Evolutionary conservation across 2,888 invertebrate genomes (phyloP), one percentile per base, ranked within the genome.

Genomic region (Acanthosepion pharaonis): DNA sequence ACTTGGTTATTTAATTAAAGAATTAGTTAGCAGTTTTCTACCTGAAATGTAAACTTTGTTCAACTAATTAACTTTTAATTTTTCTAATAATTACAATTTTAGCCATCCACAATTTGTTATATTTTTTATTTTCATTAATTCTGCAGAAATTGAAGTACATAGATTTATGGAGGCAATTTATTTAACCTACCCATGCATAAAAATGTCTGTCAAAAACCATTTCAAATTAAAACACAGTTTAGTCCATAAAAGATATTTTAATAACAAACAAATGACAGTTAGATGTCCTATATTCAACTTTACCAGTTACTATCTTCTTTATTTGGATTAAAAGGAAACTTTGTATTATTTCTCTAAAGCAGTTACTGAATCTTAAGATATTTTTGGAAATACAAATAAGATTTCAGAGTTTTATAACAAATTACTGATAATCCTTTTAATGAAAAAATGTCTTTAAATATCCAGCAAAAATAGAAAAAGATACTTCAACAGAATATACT

Each of bases 31-130:
- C n/a, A 78, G 11, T 78, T 78, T 78, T 78, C 78, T n/a, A n/a
- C 78, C n/a, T 15, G n/a, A 78, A 78, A 78, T 78, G n/a, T n/a
- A 78, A n/a, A n/a, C 15, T 78, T 33, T 33, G 3, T 78, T 18
- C 78, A 78, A 78, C 78, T 78, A 78, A 78, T 78, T 78, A 78
- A n/a, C n/a, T 78, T 78, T 78, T 78, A 78, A 78, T 78, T 78
- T 78, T 78, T n/a, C 18, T 33, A 78, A n/a, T 78, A 78, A 78
- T 78, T 78, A 78, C n/a, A 9, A 78, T 78, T 78, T 78, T 33
- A 78, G n/a, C n/a, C 11, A 78, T 78, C n/a, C 59, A 23, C 59
- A 59, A 20, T 59, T 6, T 59, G 25, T 23, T 23, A 23, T 5
- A 23, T 20, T 59, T 59, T 51, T 59, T 5, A 23, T 59, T n/a